Conservation (phyloP, 1,140 invertebrate species). For the Drosophila hydei region DNA sequence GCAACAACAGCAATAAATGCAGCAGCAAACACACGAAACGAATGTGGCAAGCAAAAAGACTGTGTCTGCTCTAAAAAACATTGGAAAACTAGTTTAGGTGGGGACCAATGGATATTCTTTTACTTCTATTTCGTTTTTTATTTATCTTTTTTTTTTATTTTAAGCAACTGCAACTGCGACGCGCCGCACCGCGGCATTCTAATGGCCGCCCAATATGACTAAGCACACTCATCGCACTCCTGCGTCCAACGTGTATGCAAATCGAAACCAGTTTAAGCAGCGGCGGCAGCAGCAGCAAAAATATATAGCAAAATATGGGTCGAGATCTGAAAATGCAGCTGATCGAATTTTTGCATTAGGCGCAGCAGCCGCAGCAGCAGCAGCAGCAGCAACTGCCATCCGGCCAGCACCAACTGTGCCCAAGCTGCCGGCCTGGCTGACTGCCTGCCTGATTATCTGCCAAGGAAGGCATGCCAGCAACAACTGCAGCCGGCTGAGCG, state of each 20-base stretch:
- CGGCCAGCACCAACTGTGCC: slow-evolving; percentile 64
- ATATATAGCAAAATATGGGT: slow-evolving; percentile 82
- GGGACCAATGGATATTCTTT: slow-evolving; percentile 83
- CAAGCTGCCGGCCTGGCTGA: slow-evolving; percentile 33
- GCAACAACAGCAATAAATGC: slow-evolving; percentile 44
- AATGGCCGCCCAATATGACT: slow-evolving; percentile 84
- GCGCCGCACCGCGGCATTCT: slow-evolving; percentile 65
- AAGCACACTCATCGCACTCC: slow-evolving; percentile 83
- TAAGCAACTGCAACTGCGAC: slow-evolving; percentile 46
- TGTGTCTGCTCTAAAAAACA: slow-evolving; percentile 71
- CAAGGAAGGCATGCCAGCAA: slow-evolving; percentile 74
- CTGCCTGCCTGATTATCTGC: slow-evolving; percentile 74
- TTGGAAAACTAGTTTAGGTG: slow-evolving; percentile 82
- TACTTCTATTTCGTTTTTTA: slow-evolving; percentile 66
- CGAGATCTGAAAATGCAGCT: slow-evolving; percentile 83
- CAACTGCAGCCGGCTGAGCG: slow-evolving; percentile 70
- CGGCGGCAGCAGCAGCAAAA: slow-evolving; percentile 41
- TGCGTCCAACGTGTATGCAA: slow-evolving; percentile 82
- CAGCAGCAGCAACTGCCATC: slow-evolving; percentile 64
- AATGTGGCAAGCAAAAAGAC: slow-evolving; percentile 65
- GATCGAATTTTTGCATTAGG: slow-evolving; percentile 84
- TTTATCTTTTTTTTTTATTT: slow-evolving; percentile 71
- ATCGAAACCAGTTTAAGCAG: slow-evolving; percentile 78
- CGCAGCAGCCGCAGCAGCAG: slow-evolving; percentile 67
- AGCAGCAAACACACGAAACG: slow-evolving; percentile 66